phyloP scores from a whole-genome alignment of 2,888 invertebrate species.

The Furcula furcula region DNA sequence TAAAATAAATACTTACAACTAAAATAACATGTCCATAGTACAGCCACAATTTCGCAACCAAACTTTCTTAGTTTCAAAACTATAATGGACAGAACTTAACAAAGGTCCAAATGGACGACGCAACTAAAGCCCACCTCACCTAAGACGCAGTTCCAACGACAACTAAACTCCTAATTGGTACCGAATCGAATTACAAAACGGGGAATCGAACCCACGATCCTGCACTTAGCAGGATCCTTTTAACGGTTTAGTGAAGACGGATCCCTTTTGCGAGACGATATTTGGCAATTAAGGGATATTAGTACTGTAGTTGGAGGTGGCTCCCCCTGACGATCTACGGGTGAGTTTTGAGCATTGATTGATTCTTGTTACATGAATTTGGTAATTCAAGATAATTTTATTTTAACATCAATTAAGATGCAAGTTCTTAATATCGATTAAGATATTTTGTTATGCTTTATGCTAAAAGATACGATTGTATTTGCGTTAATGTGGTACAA shows the following conservation, averaged over 20 bases:
- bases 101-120: constrained; percentile 47
- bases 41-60: too few relatives aligned
- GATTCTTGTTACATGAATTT: too few relatives aligned
- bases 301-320: constrained; percentile 35
- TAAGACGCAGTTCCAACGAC: constrained; percentile 64
- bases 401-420: too few relatives aligned
- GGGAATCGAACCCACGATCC: constrained; percentile 78
- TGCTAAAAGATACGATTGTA: too few relatives aligned
- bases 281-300: constrained; percentile 72
- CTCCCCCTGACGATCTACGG: constrained; percentile 9
- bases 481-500: too few relatives aligned
- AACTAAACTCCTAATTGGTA: constrained; percentile 77
- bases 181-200: constrained; percentile 76
- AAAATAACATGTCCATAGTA: too few relatives aligned
- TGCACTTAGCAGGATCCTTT: constrained; percentile 78
- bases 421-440: too few relatives aligned
- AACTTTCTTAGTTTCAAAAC: neutral
- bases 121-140: constrained; percentile 49
- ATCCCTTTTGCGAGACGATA: constrained; percentile 73
- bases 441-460: too few relatives aligned
- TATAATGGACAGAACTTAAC: constrained; percentile 19
- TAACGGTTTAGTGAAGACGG: constrained; percentile 78
- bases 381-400: too few relatives aligned
- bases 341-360: too few relatives aligned
- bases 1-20: too few relatives aligned